These are phyloP conservation scores for Oncopeltus fasciatus DNA, from an alignment of 1,140 invertebrate genomes.

Conservation along the genomic window DNA sequence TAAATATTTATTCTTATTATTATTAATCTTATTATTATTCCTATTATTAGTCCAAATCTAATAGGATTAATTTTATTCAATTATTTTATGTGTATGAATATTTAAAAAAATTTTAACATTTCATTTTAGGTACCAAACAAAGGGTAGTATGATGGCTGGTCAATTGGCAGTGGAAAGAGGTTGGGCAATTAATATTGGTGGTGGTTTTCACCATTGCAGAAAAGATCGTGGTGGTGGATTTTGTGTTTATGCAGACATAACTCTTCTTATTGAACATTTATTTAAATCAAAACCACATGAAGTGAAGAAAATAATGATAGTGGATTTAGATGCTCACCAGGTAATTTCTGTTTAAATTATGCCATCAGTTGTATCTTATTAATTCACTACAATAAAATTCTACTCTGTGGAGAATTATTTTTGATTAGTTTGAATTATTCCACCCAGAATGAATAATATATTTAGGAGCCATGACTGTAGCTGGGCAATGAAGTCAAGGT, in stretches of 20 bases:
- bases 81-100: too few relatives aligned
- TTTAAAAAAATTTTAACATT: neutral
- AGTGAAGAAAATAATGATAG: conserved; percentile 61
- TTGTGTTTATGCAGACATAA: conserved; percentile 79
- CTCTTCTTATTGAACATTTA: conserved; percentile 53
- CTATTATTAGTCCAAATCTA: neutral
- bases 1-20: too few relatives aligned
- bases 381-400: too few relatives aligned
- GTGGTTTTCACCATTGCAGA: conserved; percentile 74
- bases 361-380: too few relatives aligned
- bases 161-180: conserved; percentile 63
- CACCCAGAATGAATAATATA: too few relatives aligned
- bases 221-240: conserved; percentile 62
- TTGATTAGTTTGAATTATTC: too few relatives aligned
- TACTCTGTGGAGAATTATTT: too few relatives aligned
- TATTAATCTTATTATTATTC: neutral
- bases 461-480: too few relatives aligned
- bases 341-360: too few relatives aligned
- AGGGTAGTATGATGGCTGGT: conserved; percentile 65
- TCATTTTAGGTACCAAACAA: conserved; percentile 53
- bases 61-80: neutral
- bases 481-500: too few relatives aligned
- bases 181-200: conserved; percentile 83
- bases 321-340: conserved; percentile 80
- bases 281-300: conserved; percentile 37